Base-by-base conservation (phyloP, 2,888 invertebrate species). In the Ecliptopera silaceata region DNA sequence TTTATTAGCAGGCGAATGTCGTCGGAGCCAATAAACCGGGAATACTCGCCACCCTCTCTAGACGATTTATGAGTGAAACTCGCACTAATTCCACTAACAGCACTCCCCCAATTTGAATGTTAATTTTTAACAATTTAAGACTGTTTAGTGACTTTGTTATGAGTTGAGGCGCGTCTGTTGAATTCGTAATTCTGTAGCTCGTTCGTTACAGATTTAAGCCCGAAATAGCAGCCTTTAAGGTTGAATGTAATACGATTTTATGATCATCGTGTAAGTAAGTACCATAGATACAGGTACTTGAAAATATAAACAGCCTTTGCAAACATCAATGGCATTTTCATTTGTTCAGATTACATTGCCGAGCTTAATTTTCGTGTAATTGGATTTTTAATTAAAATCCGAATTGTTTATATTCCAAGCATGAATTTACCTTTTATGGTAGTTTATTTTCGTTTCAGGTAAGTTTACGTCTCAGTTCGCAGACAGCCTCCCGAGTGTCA, bases 101-200 rank as follows among this genome's bases (percentile, higher is more conserved):
- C 82, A 71, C 83, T 81, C 80, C 82, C 80, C 81, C 86, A 84
- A 89, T 89, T 88, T 88, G 82, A 88, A 90, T 90, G 88, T 84
- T 86, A 89, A 89, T 89, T 88, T 89, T 89, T 89, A 86, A 86
- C 87, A 87, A 89, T 88, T 89, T 83, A 79, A 81, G 82, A 80
- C 79, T 82, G 80, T 83, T 84, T 82, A 84, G 80, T 79, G 82
- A 83, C 82, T 84, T 83, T 77, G 79, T 81, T 82, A 81, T 79
- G 82, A 84, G 80, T 75, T 74, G 72, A 73, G 71, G 68, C 73
- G 77, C 77, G 75, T 74, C 77, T 76, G 73, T 70, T 77, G 79
- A 79, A 81, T 82, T 71, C 68, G 64, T 79, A 75, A 82, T 75
- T 65, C 69, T 65, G 63, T 62, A 61, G 63, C 65, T 78, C 74